phyloP scores from a whole-genome alignment of 2,888 invertebrate genomes.

The Hirtodrosophila cameraria region DNA sequence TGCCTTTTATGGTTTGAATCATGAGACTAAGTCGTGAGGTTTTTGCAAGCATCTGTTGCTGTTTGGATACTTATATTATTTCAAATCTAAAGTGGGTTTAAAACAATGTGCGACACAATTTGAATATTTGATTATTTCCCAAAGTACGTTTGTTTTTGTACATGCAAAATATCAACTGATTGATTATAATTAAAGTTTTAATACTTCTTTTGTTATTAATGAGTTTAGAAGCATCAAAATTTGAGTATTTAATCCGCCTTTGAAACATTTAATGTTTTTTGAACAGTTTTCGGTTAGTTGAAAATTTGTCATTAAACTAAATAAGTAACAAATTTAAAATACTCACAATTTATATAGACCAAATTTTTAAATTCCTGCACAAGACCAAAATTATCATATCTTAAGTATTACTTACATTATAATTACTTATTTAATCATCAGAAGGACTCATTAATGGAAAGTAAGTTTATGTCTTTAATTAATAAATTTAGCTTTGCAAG shows the following conservation, averaged over 20 bases:
- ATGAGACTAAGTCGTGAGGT: slow-evolving; percentile 73
- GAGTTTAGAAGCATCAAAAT: too few species aligned
- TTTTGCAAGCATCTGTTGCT: slow-evolving; percentile 81
- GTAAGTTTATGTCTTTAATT: not conserved
- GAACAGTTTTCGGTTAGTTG: too few species aligned
- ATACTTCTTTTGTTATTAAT: too few species aligned
- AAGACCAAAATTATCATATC: too few species aligned
- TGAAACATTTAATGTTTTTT: too few species aligned
- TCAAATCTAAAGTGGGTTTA: slow-evolving; percentile 36
- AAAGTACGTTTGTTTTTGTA: slow-evolving; percentile 3
- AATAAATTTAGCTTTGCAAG: slow-evolving; percentile 9
- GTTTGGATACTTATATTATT: slow-evolving; percentile 19
- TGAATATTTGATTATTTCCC: slow-evolving; percentile 71
- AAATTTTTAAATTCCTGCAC: too few species aligned
- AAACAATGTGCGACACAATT: slow-evolving; percentile 78
- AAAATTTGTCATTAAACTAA: too few species aligned
- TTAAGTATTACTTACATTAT: too few species aligned
- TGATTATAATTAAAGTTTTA: not conserved
- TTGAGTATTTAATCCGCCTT: too few species aligned
- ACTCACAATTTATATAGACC: too few species aligned
- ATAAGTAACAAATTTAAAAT: too few species aligned
- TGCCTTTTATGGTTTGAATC: slow-evolving; percentile 53
- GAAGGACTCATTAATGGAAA: not conserved
- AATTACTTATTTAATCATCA: not conserved
- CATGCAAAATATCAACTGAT: slow-evolving; percentile 17